These are phyloP conservation scores for Anoplius nigerrimus DNA, from an alignment of 2,888 invertebrate species.

Conservation along the genomic window DNA sequence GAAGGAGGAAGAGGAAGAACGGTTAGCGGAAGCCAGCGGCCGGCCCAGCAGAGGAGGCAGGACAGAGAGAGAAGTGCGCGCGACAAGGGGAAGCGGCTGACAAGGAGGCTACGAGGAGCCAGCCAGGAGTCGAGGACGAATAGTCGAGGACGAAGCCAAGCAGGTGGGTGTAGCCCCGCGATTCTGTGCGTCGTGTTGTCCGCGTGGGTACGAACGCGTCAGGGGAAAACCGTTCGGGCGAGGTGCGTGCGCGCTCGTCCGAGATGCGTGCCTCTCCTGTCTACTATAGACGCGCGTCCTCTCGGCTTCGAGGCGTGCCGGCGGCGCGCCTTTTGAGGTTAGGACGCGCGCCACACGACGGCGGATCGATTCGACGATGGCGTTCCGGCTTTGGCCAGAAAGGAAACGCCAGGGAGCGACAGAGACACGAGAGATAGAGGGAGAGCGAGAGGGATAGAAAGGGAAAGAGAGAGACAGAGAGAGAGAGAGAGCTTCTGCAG, in stretches of 20 bases:
- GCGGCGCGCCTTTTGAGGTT: constrained; percentile 60
- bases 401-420: constrained; percentile 19
- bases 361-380: constrained; percentile 55
- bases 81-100: neutral
- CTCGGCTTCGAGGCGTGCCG: constrained; percentile 36
- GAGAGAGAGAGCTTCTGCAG: neutral
- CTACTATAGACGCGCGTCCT: neutral
- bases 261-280: too few relatives aligned
- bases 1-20: constrained; percentile 14
- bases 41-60: constrained; percentile 1
- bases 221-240: neutral
- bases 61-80: constrained; percentile 12
- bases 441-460: constrained; percentile 5
- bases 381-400: constrained; percentile 9
- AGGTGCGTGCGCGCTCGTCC: neutral
- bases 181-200: neutral
- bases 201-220: neutral
- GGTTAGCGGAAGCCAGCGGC: neutral
- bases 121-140: neutral
- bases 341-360: constrained; percentile 45
- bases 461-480: neutral
- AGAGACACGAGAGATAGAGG: constrained; percentile 22
- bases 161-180: constrained; percentile 66
- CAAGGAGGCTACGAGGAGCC: neutral
- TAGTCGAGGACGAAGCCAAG: constrained; percentile 44